Conservation (phyloP, 2,113 vertebrate genomes). For the Pyxicephalus adspersus region DNA sequence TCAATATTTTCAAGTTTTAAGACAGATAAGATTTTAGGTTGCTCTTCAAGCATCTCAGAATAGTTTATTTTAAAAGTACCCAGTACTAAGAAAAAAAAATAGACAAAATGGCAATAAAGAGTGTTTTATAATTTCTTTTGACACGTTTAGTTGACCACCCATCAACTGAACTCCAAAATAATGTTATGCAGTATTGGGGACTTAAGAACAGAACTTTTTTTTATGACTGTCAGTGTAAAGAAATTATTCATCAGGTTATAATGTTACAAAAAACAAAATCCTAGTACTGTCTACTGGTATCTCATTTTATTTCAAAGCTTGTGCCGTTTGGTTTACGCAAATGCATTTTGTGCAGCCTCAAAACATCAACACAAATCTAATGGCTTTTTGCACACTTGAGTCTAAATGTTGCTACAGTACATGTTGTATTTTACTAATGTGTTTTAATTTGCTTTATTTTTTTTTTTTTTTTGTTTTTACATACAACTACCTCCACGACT, state of each 20-base stretch:
- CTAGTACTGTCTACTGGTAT: conserved; percentile 50
- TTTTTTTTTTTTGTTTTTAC: conserved; percentile 76
- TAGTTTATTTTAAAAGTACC: conserved; percentile 12
- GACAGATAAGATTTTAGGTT: conserved; percentile 40
- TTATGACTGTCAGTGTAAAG: conserved; percentile 2
- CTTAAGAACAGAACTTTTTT: conserved; percentile 18
- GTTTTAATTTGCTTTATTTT: conserved; percentile 30
- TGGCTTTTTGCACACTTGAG: conserved; percentile 82
- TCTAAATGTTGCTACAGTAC: conserved; percentile 80
- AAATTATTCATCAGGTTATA: conserved; percentile 23
- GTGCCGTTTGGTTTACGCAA: conserved; percentile 11
- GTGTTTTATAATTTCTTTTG: conserved; percentile 29
- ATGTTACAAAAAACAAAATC: conserved; percentile 40
- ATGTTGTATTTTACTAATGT: conserved; percentile 77
- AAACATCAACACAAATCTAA: conserved; percentile 83
- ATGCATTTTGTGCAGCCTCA: conserved; percentile 73
- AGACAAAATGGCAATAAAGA: conserved; percentile 54
- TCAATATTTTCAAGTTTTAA: not conserved
- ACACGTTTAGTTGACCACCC: conserved; percentile 1
- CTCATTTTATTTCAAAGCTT: conserved; percentile 23
- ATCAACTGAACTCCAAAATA: conserved; percentile 23
- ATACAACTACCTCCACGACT: conserved; percentile 95
- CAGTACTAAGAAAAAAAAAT: conserved; percentile 29
- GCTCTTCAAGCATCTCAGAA: conserved; percentile 28
- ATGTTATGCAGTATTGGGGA: conserved; percentile 48